Evolutionary conservation across 2,797 vertebrate genomes (phyloP).

Genomic region (Alcedo atthis): DNA sequence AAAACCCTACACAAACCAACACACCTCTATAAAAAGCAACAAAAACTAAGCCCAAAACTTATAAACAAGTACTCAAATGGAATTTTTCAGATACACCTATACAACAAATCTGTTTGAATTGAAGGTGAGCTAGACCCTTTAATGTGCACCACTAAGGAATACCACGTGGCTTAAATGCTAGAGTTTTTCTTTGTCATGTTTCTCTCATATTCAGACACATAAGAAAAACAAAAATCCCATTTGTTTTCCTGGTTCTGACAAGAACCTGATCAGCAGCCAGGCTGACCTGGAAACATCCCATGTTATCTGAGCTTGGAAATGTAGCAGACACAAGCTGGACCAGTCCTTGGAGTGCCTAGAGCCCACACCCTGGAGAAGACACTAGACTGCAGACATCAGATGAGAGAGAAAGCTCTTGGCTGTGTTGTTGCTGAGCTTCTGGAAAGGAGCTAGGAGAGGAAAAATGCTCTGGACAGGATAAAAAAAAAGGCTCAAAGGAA

Average conservation of each 20-base stretch:
- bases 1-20: not conserved
- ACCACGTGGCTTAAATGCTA: not conserved
- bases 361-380: not conserved
- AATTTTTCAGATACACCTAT: not conserved
- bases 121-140: not conserved
- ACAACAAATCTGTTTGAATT: not conserved
- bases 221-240: not conserved
- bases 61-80: not conserved
- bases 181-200: not conserved
- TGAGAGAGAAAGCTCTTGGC: slow-evolving; percentile 29
- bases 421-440: slow-evolving; percentile 37
- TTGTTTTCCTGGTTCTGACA: not conserved
- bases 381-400: not conserved
- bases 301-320: slow-evolving; percentile 17
- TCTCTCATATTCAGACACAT: not conserved
- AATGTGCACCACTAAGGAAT: not conserved
- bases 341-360: not conserved
- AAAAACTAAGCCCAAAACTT: not conserved
- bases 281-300: not conserved
- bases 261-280: not conserved
- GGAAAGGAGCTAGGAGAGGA: slow-evolving; percentile 24
- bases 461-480: slow-evolving; percentile 31
- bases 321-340: not conserved
- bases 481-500: slow-evolving; percentile 46
- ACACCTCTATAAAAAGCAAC: not conserved